These are phyloP conservation scores for Pandemis corylana DNA, from an alignment of 2,888 invertebrate species.

Conservation along the genomic window DNA sequence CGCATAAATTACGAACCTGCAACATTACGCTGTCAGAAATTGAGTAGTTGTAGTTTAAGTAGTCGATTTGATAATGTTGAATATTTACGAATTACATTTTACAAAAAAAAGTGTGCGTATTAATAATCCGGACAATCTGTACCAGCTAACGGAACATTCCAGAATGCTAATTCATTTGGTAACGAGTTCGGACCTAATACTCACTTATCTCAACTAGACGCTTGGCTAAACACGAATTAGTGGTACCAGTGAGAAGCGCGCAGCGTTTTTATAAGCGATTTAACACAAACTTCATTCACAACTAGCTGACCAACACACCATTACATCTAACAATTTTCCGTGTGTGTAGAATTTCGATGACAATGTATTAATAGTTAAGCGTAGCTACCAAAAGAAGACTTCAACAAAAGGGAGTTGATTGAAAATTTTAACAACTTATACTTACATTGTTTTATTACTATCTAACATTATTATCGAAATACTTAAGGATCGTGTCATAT, in stretches of 20 bases:
- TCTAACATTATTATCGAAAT: too few species aligned
- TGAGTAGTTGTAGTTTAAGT: background rate
- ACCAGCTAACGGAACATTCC: slow-evolving; percentile 60
- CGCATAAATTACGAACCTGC: too few species aligned
- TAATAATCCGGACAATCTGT: slow-evolving; percentile 48
- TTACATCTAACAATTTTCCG: too few species aligned
- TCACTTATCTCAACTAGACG: slow-evolving; percentile 64
- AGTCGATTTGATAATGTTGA: background rate
- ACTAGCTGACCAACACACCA: too few species aligned
- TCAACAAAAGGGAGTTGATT: too few species aligned
- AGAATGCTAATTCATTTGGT: slow-evolving; percentile 64
- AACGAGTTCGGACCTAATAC: slow-evolving; percentile 59
- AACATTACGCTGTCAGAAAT: background rate
- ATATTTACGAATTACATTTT: slow-evolving; percentile 23
- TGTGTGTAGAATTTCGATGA: too few species aligned
- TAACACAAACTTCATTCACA: background rate
- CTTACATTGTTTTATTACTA: too few species aligned
- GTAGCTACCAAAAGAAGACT: too few species aligned
- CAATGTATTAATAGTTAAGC: too few species aligned
- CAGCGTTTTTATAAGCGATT: background rate
- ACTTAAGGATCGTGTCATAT: too few species aligned
- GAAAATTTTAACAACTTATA: too few species aligned
- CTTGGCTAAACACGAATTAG: slow-evolving; percentile 55
- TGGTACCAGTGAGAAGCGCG: slow-evolving; percentile 51
- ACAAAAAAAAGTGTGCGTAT: slow-evolving; percentile 32